Evolutionary conservation across 2,113 vertebrate species (phyloP), one percentile per base, ranked within the genome.

Genomic region (Istiophorus platypterus): DNA sequence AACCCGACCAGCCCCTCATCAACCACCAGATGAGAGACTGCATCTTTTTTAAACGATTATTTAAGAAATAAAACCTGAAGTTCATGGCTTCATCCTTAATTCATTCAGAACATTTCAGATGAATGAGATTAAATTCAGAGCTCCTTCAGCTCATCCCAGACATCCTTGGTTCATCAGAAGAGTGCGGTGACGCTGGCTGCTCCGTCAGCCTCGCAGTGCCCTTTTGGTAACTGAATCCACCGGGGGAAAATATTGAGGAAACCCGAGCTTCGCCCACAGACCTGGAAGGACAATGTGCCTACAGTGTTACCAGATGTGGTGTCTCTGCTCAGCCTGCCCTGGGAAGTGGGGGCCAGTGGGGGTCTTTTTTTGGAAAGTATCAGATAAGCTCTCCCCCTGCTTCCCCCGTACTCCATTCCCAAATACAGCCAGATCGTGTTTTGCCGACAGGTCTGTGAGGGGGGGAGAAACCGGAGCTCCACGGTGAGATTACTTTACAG

Each of bases 251-350:
- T 98, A 98, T 95, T 97, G 94, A 96, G 96, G 97, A 95, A 97
- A 97, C 91, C 93, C 14, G 95, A 99, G 94, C 95, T 90, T 88
- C 71, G 90, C 92, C 95, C 95, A 94, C 95, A 96, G 91, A 94
- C 89, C 95, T 93, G 92, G 96, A 96, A 97, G 96, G 96, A 99
- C 97, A 99, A 97, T 97, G 97, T 96, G 95, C 94, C 97, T 96
- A 96, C 97, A 98, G 97, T 97, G 94, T 97, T 97, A 97, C 96
- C 97, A 99, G 96, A 99, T 98, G 97, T 98, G 97, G 95, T 96
- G 96, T 97, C 97, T 97, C 97, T 97, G 96, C 96, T 95, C 96
- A 95, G 96, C 95, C 96, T 95, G 96, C 92, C 88, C 94, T 93
- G 94, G 86, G 96, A 95, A 85, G 95, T 88, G 88, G 89, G 75